A percentile compares a stretch with the other conserved stretches of the same genome.
Evolutionary conservation across 1,140 invertebrate species (phyloP).

Genomic region (Drosophila elegans): DNA sequence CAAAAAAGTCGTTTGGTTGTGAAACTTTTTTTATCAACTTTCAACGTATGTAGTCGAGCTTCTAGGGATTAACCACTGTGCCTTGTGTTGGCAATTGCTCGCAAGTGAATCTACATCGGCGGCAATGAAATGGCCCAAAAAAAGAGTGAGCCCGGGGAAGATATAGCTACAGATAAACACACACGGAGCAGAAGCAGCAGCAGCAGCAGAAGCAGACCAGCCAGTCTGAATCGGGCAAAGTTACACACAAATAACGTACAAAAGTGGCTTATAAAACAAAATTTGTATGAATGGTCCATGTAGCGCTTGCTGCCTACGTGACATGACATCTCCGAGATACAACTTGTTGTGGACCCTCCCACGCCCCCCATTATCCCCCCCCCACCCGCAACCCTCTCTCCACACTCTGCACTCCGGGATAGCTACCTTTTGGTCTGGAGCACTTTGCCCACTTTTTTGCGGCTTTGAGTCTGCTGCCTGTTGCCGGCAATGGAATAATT

Average conservation of each 20-base stretch:
- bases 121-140: constrained; percentile 24
- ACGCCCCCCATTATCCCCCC: neutral
- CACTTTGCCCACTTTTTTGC: constrained; percentile 64
- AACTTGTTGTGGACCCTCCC: constrained; percentile 63
- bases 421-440: constrained; percentile 41
- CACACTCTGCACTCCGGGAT: neutral
- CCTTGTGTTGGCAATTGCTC: constrained; percentile 29
- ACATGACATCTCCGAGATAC: constrained; percentile 77
- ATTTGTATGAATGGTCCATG: constrained; percentile 83
- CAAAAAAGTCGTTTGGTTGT: too few species aligned
- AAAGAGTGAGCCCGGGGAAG: constrained; percentile 16
- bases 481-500: constrained; percentile 71
- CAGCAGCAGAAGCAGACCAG: constrained; percentile 9
- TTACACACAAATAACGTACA: constrained; percentile 81
- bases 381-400: neutral
- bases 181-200: neutral
- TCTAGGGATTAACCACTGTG: constrained; percentile 10
- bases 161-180: constrained; percentile 33
- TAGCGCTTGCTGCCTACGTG: constrained; percentile 70
- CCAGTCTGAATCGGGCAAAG: constrained; percentile 43
- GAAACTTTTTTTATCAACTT: too few species aligned
- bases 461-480: constrained; percentile 62
- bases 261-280: constrained; percentile 83
- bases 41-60: too few species aligned
- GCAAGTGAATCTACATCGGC: constrained; percentile 44